Evolutionary conservation across 2,113 vertebrate species (phyloP), one percentile per base, ranked within the genome.

Genomic region (Saimiri boliviensis): DNA sequence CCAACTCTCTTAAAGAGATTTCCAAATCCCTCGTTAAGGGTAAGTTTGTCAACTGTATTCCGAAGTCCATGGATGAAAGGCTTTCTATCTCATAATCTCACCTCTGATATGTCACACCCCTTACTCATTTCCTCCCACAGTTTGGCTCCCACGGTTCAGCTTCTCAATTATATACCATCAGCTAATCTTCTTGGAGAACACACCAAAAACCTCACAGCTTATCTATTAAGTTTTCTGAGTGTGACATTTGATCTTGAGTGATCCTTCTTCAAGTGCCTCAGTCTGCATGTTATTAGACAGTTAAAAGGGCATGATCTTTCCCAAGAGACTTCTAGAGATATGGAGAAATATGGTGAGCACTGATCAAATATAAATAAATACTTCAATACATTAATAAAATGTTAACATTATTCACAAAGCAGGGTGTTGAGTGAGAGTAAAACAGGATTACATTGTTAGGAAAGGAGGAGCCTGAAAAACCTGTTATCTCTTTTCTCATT

Each of bases 1-100:
- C 23, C 60, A 83, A 19, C 63, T 86, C 40, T 97, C 40, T 81
- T 58, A n/a, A 83, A 56, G 84, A 95, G 52, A 89, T 83, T 86
- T 68, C 86, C 86, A 80, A 54, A 84, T 25, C 63, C 8, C 21
- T 25, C 19, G 19, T 52, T 47, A 83, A 95, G 37, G 56, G 54
- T 66, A 47, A 56, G 13, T 71, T 76, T 88, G 47, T 16, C n/a
- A 52, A 74, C 71, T 35, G 8, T 42, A 58, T 49, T 87, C 76
- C 49, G 14, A 58, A 89, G 58, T 40, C 52, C 23, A 5, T 0
- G 56, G 71, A 70, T 71, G 40, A 70, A 91, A 82, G 45, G 74
- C 30, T 94, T 91, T 73, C 83, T 42, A 40, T 32, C 16, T 60
- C 25, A 66, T 9, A 16, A 89, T 37, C 71, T 96, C 63, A 93